phyloP scores from a whole-genome alignment of 2,888 invertebrate genomes.

The Ariolimax columbianus region DNA sequence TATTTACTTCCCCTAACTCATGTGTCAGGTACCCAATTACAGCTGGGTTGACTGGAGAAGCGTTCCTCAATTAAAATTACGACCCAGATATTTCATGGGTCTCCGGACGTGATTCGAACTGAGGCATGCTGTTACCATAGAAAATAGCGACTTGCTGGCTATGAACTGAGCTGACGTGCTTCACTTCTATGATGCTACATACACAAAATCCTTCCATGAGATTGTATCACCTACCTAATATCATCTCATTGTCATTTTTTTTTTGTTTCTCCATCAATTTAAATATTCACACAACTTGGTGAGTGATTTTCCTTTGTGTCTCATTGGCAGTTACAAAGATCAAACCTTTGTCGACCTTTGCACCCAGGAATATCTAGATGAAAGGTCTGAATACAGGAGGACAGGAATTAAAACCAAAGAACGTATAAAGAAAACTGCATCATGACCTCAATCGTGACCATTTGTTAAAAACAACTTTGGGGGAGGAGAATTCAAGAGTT shows the following conservation, averaged over 20 bases:
- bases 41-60: too few relatives aligned
- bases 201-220: not conserved
- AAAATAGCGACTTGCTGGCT: too few relatives aligned
- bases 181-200: too few relatives aligned
- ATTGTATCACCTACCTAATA: not conserved
- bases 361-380: conserved; percentile 88
- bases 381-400: conserved; percentile 88
- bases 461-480: too few relatives aligned
- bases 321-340: conserved; percentile 82
- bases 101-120: too few relatives aligned
- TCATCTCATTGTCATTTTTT: not conserved
- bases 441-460: not conserved
- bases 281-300: not conserved
- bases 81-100: too few relatives aligned
- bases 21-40: too few relatives aligned
- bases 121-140: too few relatives aligned
- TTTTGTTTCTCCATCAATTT: not conserved
- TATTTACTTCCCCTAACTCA: too few relatives aligned
- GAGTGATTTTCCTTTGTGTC: not conserved
- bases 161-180: too few relatives aligned
- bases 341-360: conserved; percentile 87
- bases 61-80: too few relatives aligned
- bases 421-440: conserved; percentile 47
- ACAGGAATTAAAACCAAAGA: conserved; percentile 83
- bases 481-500: too few relatives aligned